A percentile compares a stretch with the other conserved stretches of the same genome.
These are phyloP conservation scores for Apamea monoglypha DNA, from an alignment of 2,888 invertebrate genomes.

Conservation along the genomic window DNA sequence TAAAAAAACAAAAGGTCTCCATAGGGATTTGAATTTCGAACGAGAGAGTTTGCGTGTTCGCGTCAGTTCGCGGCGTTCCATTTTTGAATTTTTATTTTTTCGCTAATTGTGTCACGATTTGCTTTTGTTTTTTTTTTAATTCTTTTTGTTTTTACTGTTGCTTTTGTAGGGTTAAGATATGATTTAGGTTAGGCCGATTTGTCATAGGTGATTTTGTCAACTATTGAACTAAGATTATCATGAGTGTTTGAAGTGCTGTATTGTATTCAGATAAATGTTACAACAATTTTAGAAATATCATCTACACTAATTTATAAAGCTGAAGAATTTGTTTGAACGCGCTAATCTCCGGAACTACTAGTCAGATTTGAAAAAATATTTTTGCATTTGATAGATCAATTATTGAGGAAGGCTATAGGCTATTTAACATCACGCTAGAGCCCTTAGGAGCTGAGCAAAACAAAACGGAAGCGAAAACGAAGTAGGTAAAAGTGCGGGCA, in stretches of 20 bases:
- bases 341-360: too few species aligned
- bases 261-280: slow-evolving; percentile 1
- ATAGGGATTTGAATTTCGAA: slow-evolving; percentile 84
- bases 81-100: slow-evolving; percentile 80
- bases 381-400: too few species aligned
- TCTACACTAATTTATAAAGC: too few species aligned
- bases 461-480: too few species aligned
- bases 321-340: too few species aligned
- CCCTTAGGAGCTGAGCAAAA: too few species aligned
- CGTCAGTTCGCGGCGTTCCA: slow-evolving; percentile 83
- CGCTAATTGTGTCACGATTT: slow-evolving; percentile 70
- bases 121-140: slow-evolving; percentile 63
- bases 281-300: background rate
- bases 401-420: too few species aligned
- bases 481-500: too few species aligned
- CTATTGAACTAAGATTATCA: slow-evolving; percentile 6
- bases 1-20: slow-evolving; percentile 81
- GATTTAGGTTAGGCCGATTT: slow-evolving; percentile 34
- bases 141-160: slow-evolving; percentile 65
- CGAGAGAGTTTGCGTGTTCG: slow-evolving; percentile 85
- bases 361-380: too few species aligned
- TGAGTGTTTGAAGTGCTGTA: background rate
- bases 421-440: too few species aligned
- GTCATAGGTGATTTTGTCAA: background rate
- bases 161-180: slow-evolving; percentile 52